Base-by-base conservation (phyloP, 2,797 vertebrate species). In the Rhodeus uyekii region DNA sequence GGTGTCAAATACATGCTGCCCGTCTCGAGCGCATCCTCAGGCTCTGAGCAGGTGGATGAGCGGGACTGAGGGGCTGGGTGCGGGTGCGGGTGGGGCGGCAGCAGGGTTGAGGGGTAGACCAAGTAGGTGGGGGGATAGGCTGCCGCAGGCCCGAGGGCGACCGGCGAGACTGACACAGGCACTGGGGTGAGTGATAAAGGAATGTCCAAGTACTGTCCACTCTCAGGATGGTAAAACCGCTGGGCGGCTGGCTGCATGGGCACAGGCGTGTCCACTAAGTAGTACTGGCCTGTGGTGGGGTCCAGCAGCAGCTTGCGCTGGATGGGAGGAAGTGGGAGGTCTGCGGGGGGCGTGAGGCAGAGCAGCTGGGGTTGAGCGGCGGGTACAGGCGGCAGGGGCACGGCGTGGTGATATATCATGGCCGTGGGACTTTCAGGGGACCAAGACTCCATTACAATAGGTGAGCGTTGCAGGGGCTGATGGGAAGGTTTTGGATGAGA, bases 261-360 rank as follows among this genome's bases (percentile, higher is more conserved):
- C 27, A 97, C 86, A 0, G 97, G 96, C 0, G 96, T 95, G 89
- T 99, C 97, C 90, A 99, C 97, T 88, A 99, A 90, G 89, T 98
- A 99, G 89, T 96, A 98, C 88, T 98, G 97, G 85, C 98, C 98
- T 0, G 97, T 99, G 27, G 95, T 93, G 69, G 97, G 95, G 87
- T 99, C 98, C 87, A 99, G 87, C 69, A 99, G 95, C 94, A 99
- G 95, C 91, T 97, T 98, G 72, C 96, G 95, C 90, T 98, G 97
- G 4, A 95, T 96, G 42, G 95, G 94, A 76, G 94, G 89, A 4
- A 93, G 90, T 5, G 91, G 90, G 0, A 89, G 88, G 73, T 90
- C 61, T 22, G 89, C 22, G 0, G 91, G 89, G 0, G 95, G 94
- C 0, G 95, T 94, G 88, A 96, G 93, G 89, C 94, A 93, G 46